Conservation (phyloP, 2,797 vertebrate genomes). For the Tenualosa thibaudeaui region DNA sequence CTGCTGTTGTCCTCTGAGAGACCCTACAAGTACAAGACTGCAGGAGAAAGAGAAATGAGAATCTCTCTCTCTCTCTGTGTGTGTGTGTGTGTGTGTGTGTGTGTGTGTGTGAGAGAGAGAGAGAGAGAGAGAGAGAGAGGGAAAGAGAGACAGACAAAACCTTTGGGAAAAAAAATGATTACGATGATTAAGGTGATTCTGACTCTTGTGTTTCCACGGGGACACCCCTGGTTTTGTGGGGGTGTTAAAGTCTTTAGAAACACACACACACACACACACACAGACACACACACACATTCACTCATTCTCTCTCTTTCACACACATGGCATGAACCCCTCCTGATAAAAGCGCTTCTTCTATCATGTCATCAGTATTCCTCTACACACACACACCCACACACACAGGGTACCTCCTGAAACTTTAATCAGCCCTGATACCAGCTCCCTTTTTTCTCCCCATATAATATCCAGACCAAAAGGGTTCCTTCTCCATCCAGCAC, state of each 20-base stretch:
- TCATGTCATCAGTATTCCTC: too few species aligned
- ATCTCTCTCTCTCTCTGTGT: too few species aligned
- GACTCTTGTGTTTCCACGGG: neutral
- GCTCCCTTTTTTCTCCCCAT: neutral
- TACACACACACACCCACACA: too few species aligned
- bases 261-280: too few species aligned
- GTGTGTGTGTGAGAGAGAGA: neutral
- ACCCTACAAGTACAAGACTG: neutral
- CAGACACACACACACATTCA: too few species aligned
- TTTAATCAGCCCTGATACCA: neutral
- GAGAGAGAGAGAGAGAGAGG: neutral
- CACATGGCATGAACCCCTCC: neutral
- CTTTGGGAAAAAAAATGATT: neutral
- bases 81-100: too few species aligned
- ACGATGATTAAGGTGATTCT: neutral
- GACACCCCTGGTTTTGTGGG: conserved; percentile 4
- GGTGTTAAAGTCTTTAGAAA: too few species aligned
- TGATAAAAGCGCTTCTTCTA: neutral
- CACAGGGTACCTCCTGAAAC: neutral
- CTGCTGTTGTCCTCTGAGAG: neutral
- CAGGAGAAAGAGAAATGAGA: neutral
- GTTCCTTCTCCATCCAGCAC: neutral
- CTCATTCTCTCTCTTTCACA: too few species aligned
- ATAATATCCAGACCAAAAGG: neutral
- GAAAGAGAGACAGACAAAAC: neutral